phyloP scores from a whole-genome alignment of 2,113 vertebrate genomes.

The Siniperca chuatsi region DNA sequence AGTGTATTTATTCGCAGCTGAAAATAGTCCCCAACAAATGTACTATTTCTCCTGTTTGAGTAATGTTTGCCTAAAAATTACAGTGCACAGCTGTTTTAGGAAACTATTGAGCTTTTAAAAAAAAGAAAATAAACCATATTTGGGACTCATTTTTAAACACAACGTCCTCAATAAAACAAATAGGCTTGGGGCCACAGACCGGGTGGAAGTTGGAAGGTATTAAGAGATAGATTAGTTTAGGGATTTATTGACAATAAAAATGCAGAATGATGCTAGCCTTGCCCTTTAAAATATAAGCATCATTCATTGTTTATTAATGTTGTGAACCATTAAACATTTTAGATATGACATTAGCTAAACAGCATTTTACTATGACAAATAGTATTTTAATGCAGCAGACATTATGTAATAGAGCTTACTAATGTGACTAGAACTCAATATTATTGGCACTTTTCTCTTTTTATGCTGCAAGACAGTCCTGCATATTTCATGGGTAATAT shows the following conservation, averaged over 20 bases:
- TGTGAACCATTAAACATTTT: neutral
- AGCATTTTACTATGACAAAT: slow-evolving; percentile 8
- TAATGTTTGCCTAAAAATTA: neutral
- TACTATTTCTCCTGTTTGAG: neutral
- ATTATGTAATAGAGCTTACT: slow-evolving; percentile 17
- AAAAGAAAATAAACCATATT: neutral
- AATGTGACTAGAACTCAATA: neutral
- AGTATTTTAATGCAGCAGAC: slow-evolving; percentile 11
- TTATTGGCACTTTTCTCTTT: neutral
- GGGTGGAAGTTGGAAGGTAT: neutral
- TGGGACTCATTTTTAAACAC: slow-evolving; percentile 18
- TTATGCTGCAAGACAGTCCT: slow-evolving; percentile 1
- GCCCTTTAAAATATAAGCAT: neutral
- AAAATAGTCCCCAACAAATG: neutral
- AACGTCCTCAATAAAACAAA: slow-evolving; percentile 31
- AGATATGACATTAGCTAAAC: neutral
- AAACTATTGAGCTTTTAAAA: neutral
- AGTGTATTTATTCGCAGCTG: neutral
- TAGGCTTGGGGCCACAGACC: neutral
- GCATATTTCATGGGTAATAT: slow-evolving; percentile 39
- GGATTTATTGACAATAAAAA: neutral
- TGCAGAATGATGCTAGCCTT: neutral
- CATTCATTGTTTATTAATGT: neutral
- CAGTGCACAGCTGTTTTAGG: neutral
- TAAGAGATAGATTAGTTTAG: slow-evolving; percentile 23